These are phyloP conservation scores for Burhinus oedicnemus DNA, from an alignment of 2,113 vertebrate genomes.

Conservation along the genomic window DNA sequence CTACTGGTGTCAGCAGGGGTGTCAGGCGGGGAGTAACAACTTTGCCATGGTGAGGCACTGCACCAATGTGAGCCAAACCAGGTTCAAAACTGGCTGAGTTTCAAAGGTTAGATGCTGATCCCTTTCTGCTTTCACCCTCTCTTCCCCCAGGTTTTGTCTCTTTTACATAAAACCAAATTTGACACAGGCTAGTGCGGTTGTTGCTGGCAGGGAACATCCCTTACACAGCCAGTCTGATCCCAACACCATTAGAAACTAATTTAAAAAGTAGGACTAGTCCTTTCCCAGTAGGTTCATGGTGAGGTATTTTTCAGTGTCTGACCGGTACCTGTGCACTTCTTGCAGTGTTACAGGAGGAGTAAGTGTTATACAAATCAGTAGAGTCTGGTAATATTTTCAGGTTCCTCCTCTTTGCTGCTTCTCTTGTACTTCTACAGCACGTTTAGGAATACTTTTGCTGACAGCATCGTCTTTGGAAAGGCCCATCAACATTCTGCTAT, in stretches of 20 bases:
- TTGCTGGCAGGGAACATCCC: not conserved
- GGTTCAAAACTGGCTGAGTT: not conserved
- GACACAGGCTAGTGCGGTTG: not conserved
- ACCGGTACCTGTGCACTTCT: not conserved
- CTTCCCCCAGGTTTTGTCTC: not conserved
- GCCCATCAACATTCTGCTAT: not conserved
- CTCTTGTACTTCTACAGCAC: not conserved
- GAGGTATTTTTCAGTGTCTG: not conserved
- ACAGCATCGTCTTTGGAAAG: not conserved
- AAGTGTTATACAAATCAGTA: not conserved
- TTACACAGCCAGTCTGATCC: not conserved
- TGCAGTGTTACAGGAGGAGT: not conserved
- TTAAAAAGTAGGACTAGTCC: not conserved
- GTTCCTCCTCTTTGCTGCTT: not conserved
- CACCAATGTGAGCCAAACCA: not conserved
- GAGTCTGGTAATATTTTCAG: not conserved
- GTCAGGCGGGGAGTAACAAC: not conserved
- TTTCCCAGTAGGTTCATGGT: not conserved
- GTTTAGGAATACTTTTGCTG: not conserved
- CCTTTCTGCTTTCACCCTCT: not conserved
- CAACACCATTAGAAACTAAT: not conserved
- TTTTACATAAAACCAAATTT: not conserved
- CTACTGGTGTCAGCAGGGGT: not conserved
- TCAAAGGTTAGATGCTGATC: not conserved
- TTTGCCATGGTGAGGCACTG: not conserved